phyloP scores from a whole-genome alignment of 1,140 invertebrate genomes.

The Tetramorium alpestre region DNA sequence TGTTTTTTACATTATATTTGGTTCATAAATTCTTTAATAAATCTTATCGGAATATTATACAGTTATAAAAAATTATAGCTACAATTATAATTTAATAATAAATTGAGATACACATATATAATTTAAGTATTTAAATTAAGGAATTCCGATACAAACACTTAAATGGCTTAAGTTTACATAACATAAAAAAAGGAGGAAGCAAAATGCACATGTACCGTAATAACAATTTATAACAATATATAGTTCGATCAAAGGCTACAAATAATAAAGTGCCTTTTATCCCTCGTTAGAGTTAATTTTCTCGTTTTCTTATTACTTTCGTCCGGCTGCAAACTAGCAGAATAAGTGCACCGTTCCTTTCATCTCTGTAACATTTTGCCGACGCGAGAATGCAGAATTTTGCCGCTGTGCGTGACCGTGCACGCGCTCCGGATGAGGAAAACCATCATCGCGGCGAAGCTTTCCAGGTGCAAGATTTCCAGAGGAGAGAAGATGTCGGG shows the following conservation, averaged over 20 bases:
- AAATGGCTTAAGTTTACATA: neutral
- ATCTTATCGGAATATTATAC: neutral
- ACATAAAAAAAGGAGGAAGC: neutral
- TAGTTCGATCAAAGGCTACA: neutral
- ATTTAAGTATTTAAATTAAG: neutral
- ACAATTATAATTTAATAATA: neutral
- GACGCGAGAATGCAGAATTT: neutral
- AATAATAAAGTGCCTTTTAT: neutral
- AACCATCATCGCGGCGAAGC: slow-evolving; percentile 39
- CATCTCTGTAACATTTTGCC: neutral
- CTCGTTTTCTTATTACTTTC: neutral
- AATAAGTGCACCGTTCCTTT: neutral
- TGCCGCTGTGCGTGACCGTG: slow-evolving; percentile 18
- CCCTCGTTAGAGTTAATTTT: neutral
- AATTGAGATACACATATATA: neutral
- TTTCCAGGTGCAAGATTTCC: slow-evolving; percentile 55
- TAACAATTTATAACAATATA: neutral
- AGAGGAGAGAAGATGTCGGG: slow-evolving; percentile 31
- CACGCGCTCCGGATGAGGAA: neutral
- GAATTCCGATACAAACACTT: neutral
- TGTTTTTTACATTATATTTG: neutral
- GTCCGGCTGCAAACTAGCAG: neutral
- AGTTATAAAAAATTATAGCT: neutral
- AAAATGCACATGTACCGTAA: neutral
- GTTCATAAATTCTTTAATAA: neutral